Evolutionary conservation across 2,113 vertebrate species (phyloP), one percentile per base, ranked within the genome.

Genomic region (Synchiropus splendidus): DNA sequence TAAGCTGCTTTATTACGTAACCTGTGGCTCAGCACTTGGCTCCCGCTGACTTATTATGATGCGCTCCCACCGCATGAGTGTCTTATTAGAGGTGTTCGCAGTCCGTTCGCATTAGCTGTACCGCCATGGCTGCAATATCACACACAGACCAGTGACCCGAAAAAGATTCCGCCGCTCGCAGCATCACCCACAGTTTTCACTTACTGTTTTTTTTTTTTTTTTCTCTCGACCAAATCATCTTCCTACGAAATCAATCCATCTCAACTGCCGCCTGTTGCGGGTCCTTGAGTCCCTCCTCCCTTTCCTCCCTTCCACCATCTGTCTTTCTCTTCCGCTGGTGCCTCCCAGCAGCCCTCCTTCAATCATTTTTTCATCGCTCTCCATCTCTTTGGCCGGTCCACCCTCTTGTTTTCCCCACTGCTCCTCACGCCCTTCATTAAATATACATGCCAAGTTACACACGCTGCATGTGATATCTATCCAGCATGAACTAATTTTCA

Each of bases 321-420:
- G 73, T 72, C 80, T 71, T 59, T 64, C 58, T 53, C 66, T 48
- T 49, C 54, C 8, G 21, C 48, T 30, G n/a, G 57, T 54, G 43
- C 54, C 52, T 65, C 62, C 54, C 60, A 52, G 51, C 56, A 67
- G 51, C 51, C 45, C 55, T 56, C 52, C 51, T 60, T 74, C 67
- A 67, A 74, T 74, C 75, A 65, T 70, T 71, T 70, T 70, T 73
- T 68, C 54, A 70, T 65, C 50, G 64, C 62, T 70, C 59, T 69
- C 54, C 50, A 57, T 72, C 62, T 59, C 63, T 61, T 35, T 10
- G 63, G 55, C 70, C 62, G 54, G 58, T 67, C 66, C 68, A 32
- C 63, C 51, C 55, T 61, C 59, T 45, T 45, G 37, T 60, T 40
- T 45, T 10, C 14, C 21, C 18, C 12, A 10, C 44, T 13, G 38